Conservation (phyloP, 1,140 invertebrate species). For the Drosophila subobscura region DNA sequence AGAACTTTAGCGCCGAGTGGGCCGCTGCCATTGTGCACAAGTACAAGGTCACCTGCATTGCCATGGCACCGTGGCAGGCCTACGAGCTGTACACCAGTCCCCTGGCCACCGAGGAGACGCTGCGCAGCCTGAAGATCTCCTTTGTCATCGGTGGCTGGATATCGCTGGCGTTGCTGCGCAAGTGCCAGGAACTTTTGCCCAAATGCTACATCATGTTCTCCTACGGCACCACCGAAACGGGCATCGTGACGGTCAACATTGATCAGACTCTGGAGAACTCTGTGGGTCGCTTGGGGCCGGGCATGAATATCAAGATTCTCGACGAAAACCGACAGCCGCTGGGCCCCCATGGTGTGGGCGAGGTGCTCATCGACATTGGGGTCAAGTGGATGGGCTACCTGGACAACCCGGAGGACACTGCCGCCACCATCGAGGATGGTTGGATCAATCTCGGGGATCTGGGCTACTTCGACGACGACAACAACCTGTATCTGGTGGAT, state of each 20-base stretch:
- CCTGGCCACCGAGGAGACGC: conserved; percentile 24
- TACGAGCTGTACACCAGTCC: conserved; percentile 57
- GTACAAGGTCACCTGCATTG: conserved; percentile 39
- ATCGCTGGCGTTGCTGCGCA: conserved; percentile 30
- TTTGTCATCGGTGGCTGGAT: conserved; percentile 52
- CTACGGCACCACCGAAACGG: conserved; percentile 63
- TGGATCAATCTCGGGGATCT: conserved; percentile 89
- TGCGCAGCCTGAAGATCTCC: conserved; percentile 12
- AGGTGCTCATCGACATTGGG: conserved; percentile 54
- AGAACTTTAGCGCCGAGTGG: conserved; percentile 28
- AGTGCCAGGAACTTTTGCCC: conserved; percentile 35
- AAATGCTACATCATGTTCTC: conserved; percentile 31
- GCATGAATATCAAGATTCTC: conserved; percentile 70
- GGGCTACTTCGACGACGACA: conserved; percentile 85
- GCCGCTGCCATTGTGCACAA: conserved; percentile 23
- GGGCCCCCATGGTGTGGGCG: conserved; percentile 48
- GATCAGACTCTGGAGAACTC: conserved; percentile 38
- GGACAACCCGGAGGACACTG: conserved; percentile 50
- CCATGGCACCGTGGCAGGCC: conserved; percentile 58
- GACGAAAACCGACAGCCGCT: conserved; percentile 59
- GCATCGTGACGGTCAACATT: conserved; percentile 31
- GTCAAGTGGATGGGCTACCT: conserved; percentile 64
- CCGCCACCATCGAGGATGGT: conserved; percentile 52
- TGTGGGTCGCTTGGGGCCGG: conserved; percentile 47
- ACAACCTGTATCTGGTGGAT: conserved; percentile 85